Conservation (phyloP, 2,797 vertebrate species). For the Xiphophorus birchmanni region DNA sequence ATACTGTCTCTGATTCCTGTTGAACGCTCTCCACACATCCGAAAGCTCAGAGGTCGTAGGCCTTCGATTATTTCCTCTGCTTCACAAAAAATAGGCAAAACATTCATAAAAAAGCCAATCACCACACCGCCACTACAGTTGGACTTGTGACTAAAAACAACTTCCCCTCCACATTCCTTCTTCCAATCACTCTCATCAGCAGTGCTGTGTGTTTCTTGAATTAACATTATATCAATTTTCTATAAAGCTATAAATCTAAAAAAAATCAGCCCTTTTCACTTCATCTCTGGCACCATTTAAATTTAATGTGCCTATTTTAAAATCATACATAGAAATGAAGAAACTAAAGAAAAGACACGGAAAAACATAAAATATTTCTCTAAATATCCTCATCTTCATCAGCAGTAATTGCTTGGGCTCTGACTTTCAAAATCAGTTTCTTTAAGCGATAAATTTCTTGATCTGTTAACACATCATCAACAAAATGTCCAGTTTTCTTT, state of each 20-base stretch:
- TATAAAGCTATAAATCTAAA: background rate
- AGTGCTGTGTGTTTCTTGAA: background rate
- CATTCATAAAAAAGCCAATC: background rate
- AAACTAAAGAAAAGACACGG: background rate
- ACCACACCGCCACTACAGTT: background rate
- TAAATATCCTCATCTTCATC: background rate
- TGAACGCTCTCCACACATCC: too few relatives aligned
- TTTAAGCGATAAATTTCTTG: too few relatives aligned
- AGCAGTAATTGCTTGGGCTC: background rate
- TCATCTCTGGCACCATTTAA: background rate
- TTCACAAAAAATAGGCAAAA: too few relatives aligned
- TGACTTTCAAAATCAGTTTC: background rate
- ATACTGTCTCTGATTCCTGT: too few relatives aligned
- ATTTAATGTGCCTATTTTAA: constrained; percentile 1
- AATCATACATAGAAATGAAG: background rate
- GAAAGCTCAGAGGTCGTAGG: too few relatives aligned
- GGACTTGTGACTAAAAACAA: background rate
- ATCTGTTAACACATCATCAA: too few relatives aligned
- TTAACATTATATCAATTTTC: background rate
- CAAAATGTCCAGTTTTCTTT: too few relatives aligned
- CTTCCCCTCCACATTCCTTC: background rate
- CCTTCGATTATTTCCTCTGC: too few relatives aligned
- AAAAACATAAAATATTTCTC: background rate
- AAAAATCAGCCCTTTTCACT: background rate
- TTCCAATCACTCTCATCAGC: background rate